Conservation (phyloP, 2,797 vertebrate species). For the Prunella strophiata region DNA sequence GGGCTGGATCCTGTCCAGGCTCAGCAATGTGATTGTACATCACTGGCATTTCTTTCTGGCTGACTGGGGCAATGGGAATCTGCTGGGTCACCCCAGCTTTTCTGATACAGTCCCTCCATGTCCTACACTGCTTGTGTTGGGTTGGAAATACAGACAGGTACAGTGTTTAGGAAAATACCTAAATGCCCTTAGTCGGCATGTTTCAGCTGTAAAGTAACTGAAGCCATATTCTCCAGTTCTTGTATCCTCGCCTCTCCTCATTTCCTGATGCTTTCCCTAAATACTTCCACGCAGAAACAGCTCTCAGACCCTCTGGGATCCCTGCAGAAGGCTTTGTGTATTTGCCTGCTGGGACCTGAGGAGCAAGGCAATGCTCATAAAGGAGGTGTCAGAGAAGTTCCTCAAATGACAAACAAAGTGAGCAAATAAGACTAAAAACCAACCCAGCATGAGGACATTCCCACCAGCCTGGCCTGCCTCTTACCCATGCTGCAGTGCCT, state of each 20-base stretch:
- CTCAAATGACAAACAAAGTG: not conserved
- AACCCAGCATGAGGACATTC: not conserved
- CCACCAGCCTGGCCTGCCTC: not conserved
- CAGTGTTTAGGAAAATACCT: not conserved
- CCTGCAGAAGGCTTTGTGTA: not conserved
- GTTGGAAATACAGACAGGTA: not conserved
- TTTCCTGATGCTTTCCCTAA: constrained; percentile 40
- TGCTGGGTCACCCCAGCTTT: not conserved
- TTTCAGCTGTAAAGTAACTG: constrained; percentile 27
- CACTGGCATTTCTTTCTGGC: not conserved
- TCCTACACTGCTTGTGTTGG: not conserved
- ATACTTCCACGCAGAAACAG: not conserved
- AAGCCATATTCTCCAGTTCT: not conserved
- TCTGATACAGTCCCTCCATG: not conserved
- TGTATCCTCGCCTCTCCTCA: not conserved
- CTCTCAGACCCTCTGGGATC: not conserved
- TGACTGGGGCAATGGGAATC: not conserved
- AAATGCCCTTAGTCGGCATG: not conserved
- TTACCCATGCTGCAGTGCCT: not conserved
- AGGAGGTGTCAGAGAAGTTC: not conserved
- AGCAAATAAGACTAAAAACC: not conserved
- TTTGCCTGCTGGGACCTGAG: not conserved
- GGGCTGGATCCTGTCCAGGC: not conserved
- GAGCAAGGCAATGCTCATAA: not conserved
- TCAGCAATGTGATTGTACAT: not conserved